These are phyloP conservation scores for Onychorhynchus coronatus DNA, from an alignment of 2,113 vertebrate species.

Conservation along the genomic window DNA sequence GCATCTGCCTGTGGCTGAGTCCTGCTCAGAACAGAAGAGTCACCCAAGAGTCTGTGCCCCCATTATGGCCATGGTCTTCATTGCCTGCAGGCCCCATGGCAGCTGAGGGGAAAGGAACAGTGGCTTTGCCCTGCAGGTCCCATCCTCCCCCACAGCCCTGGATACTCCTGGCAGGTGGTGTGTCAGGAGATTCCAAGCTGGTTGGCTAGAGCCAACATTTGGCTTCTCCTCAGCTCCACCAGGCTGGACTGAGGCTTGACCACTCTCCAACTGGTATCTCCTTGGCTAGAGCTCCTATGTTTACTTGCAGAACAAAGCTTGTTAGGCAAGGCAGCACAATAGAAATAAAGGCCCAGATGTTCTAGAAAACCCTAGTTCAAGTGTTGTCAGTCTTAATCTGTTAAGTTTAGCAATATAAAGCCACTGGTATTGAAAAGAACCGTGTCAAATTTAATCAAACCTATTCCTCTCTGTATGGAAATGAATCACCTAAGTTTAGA, in stretches of 20 bases:
- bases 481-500: background rate
- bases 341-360: background rate
- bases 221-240: background rate
- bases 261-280: background rate
- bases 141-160: background rate
- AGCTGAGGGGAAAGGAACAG: background rate
- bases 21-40: background rate
- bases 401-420: background rate
- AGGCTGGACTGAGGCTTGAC: background rate
- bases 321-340: background rate
- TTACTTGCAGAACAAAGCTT: background rate
- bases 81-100: background rate
- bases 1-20: background rate
- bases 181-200: background rate
- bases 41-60: background rate
- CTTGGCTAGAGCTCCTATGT: background rate
- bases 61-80: background rate
- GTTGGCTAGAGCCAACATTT: background rate
- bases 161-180: rapidly evolving
- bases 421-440: background rate
- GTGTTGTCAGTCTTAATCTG: background rate
- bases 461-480: background rate
- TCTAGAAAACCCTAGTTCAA: background rate
- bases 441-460: background rate
- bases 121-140: background rate